A percentile compares a stretch with the other conserved stretches of the same genome.
Evolutionary conservation across 2,888 invertebrate genomes (phyloP).

Genomic region (Chesias legatella): DNA sequence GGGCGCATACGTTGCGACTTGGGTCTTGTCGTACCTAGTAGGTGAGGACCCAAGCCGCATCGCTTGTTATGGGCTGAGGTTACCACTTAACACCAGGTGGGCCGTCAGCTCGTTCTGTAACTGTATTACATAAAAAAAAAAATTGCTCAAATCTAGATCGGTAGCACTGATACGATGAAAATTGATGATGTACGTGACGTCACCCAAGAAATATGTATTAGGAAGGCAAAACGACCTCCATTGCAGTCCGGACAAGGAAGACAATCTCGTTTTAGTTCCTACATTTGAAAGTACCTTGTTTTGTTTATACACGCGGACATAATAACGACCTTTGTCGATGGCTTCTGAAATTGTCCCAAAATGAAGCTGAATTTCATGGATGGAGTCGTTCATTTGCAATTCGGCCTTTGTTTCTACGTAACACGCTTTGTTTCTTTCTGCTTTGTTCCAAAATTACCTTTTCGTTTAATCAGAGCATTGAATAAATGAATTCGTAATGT

Average conservation of each 20-base stretch:
- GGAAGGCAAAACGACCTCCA: conserved; percentile 50
- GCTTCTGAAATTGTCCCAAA: conserved; percentile 11
- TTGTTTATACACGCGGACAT: conserved; percentile 14
- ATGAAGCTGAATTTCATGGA: conserved; percentile 8
- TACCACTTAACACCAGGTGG: no score
- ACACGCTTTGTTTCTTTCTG: no score
- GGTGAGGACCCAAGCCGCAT: no score
- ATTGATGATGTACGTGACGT: conserved; percentile 17
- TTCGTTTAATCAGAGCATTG: no score
- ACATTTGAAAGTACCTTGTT: conserved; percentile 38
- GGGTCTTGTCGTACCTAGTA: no score
- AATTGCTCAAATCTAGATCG: background rate
- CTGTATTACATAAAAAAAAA: no score
- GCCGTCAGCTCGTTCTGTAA: no score
- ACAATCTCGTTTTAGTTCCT: conserved; percentile 44
- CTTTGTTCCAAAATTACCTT: no score
- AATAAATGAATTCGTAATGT: no score
- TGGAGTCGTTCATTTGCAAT: conserved; percentile 1
- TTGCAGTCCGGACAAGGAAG: conserved; percentile 53
- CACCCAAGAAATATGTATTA: conserved; percentile 32
- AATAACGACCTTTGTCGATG: conserved; percentile 16
- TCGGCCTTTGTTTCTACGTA: background rate
- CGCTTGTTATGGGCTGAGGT: no score
- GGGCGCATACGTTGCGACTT: no score
- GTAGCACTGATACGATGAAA: background rate